phyloP scores from a whole-genome alignment of 1,140 invertebrate genomes.

The Apis dorsata region DNA sequence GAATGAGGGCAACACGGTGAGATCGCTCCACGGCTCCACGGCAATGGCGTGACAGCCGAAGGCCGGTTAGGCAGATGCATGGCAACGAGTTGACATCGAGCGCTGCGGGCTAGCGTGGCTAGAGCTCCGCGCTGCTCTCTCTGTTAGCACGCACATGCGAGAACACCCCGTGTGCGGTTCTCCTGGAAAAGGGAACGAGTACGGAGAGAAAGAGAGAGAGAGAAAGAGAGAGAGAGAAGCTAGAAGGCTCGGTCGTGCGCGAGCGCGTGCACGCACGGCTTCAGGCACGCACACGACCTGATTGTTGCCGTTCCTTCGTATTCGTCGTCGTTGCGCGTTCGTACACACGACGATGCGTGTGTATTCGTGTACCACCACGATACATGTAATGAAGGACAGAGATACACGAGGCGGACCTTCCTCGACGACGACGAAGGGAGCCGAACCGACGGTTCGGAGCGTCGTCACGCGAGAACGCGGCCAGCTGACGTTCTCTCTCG shows the following conservation, averaged over 20 bases:
- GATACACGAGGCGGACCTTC: conserved; percentile 68
- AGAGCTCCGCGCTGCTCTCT: conserved; percentile 38
- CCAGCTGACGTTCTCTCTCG: conserved; percentile 73
- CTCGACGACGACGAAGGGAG: conserved; percentile 56
- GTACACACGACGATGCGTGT: background rate
- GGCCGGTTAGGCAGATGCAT: conserved; percentile 68
- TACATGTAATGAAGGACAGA: conserved; percentile 74
- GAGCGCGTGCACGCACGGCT: conserved; percentile 47
- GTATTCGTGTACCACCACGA: conserved; percentile 48
- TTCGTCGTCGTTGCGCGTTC: conserved; percentile 14
- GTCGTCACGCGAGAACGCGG: conserved; percentile 73
- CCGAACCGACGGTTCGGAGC: conserved; percentile 56
- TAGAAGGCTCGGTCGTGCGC: conserved; percentile 52
- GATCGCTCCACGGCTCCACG: conserved; percentile 11
- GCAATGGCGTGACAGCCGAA: conserved; percentile 69
- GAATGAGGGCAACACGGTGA: conserved; percentile 2
- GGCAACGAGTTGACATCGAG: conserved; percentile 70
- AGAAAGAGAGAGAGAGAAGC: background rate
- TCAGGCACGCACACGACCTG: conserved; percentile 50
- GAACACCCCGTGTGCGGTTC: conserved; percentile 16
- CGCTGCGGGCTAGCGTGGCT: conserved; percentile 67
- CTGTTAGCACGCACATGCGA: conserved; percentile 56
- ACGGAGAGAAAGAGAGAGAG: background rate
- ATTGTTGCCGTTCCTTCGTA: conserved; percentile 22
- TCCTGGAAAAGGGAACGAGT: background rate